A percentile compares a stretch with the other conserved stretches of the same genome.
phyloP scores from a whole-genome alignment of 2,113 vertebrate genomes.

The Triplophysa dalaica region DNA sequence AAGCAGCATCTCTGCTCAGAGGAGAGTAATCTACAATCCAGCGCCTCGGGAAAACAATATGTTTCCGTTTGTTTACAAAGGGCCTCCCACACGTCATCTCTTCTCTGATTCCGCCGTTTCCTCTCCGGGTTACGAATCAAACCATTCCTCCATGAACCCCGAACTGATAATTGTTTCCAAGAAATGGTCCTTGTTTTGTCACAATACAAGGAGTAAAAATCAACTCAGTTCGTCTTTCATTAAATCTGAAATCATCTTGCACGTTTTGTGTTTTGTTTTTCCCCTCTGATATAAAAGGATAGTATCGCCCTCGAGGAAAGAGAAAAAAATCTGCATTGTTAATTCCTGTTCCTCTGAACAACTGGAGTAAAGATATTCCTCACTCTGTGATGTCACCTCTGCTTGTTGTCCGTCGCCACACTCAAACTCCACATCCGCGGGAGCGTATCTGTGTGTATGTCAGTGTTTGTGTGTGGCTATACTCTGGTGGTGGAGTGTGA shows the following conservation, averaged over 20 bases:
- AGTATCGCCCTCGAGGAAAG: constrained; percentile 39
- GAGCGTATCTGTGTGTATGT: constrained; percentile 17
- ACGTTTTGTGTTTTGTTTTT: constrained; percentile 48
- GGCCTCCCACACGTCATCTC: constrained; percentile 57
- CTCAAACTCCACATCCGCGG: constrained; percentile 8
- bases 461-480: constrained; percentile 79
- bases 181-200: constrained; percentile 65
- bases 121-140: constrained; percentile 64
- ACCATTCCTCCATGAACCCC: constrained; percentile 67
- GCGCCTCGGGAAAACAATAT: constrained; percentile 84
- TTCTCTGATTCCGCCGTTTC: constrained; percentile 60
- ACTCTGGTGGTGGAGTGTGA: constrained; percentile 99
- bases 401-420: background rate
- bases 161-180: constrained; percentile 66
- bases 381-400: background rate
- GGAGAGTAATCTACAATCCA: constrained; percentile 65
- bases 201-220: constrained; percentile 63
- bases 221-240: constrained; percentile 59
- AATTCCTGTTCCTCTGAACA: constrained; percentile 52
- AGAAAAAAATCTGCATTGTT: constrained; percentile 56
- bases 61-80: constrained; percentile 71
- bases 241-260: constrained; percentile 50
- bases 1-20: constrained; percentile 60
- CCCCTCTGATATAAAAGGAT: constrained; percentile 59
- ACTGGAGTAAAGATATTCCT: constrained; percentile 53